These are phyloP conservation scores for Whitmania pigra DNA, from an alignment of 1,140 invertebrate species.

Conservation along the genomic window DNA sequence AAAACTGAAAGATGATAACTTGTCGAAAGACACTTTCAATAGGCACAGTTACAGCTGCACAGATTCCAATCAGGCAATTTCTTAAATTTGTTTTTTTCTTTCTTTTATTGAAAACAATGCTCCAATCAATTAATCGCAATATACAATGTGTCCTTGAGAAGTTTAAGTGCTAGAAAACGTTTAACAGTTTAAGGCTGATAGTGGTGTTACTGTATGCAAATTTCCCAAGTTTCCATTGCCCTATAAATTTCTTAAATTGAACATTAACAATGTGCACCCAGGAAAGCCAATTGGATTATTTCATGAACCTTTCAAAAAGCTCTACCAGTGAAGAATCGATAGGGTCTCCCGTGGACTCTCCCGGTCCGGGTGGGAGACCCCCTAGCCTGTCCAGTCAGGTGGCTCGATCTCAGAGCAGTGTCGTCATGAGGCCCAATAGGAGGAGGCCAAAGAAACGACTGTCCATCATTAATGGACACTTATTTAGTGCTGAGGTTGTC, in stretches of 20 bases:
- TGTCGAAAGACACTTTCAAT: neutral
- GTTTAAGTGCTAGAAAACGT: neutral
- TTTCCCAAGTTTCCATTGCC: too few relatives aligned
- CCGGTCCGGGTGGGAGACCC: neutral
- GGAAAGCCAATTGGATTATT: neutral
- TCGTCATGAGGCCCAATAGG: neutral
- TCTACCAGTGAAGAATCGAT: neutral
- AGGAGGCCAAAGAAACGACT: conserved; percentile 9
- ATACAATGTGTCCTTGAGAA: neutral
- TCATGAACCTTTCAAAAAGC: neutral
- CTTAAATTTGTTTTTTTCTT: neutral
- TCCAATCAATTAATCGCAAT: neutral
- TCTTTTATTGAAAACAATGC: neutral
- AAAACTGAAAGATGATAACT: conserved; percentile 4
- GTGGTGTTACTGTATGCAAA: too few relatives aligned
- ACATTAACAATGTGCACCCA: neutral
- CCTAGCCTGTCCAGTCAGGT: neutral
- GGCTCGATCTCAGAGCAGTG: neutral
- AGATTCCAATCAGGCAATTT: neutral
- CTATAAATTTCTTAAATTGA: neutral
- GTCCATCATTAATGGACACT: conserved; percentile 23
- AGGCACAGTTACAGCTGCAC: neutral
- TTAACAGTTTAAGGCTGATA: neutral
- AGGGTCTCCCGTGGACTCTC: neutral
- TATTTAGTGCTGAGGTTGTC: conserved; percentile 18